Evolutionary conservation across 35 echinoderm and acorn worm genomes (phyloP).

Genomic region (Amphiura filiformis): DNA sequence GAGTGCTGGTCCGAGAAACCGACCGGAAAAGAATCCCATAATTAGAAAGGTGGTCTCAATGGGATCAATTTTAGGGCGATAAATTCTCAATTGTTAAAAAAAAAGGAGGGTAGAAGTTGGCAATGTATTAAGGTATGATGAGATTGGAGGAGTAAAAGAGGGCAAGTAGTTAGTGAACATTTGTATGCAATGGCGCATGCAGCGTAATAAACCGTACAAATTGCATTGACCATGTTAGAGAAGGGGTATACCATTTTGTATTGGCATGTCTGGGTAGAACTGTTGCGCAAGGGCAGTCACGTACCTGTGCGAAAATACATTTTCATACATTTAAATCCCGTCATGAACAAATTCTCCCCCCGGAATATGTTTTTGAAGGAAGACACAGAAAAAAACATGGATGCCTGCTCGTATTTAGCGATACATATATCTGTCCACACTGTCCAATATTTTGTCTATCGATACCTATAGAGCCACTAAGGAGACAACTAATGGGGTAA

Average conservation of each 20-base stretch:
- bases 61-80: background rate
- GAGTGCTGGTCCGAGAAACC: background rate
- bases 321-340: background rate
- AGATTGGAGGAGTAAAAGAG: background rate
- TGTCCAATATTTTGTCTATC: conserved; percentile 15
- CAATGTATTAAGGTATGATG: background rate
- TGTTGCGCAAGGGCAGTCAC: background rate
- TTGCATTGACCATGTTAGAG: background rate
- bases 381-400: background rate
- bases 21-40: background rate
- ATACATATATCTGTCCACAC: conserved; percentile 7
- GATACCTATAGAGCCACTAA: conserved; percentile 13
- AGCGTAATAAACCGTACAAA: background rate
- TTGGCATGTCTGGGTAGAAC: background rate
- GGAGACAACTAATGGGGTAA: background rate
- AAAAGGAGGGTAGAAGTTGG: background rate
- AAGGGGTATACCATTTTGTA: background rate
- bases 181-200: background rate
- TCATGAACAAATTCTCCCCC: background rate
- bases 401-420: background rate
- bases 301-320: background rate
- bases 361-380: background rate
- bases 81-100: background rate
- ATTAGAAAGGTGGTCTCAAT: background rate
- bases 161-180: background rate